phyloP scores from a whole-genome alignment of 1,140 invertebrate species.

The Drosophila sechellia region DNA sequence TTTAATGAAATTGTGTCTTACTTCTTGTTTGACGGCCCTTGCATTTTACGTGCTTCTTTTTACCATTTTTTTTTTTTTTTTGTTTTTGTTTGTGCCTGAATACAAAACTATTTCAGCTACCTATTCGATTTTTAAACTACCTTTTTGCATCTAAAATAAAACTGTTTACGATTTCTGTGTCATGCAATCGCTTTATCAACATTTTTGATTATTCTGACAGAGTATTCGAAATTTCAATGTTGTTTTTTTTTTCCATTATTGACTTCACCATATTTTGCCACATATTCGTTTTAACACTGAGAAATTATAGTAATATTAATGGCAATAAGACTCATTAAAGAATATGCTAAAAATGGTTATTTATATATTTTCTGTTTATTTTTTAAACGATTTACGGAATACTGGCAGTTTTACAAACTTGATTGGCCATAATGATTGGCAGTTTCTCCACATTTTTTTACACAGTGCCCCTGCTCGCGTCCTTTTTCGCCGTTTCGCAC shows the following conservation, averaged over 20 bases:
- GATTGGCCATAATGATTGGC: background rate
- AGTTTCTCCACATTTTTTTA: background rate
- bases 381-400: background rate
- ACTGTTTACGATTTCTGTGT: slow-evolving; percentile 7
- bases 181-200: slow-evolving; percentile 11
- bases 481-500: slow-evolving; percentile 22
- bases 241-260: background rate
- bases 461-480: slow-evolving; percentile 6
- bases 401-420: background rate
- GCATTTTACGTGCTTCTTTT: background rate
- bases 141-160: background rate
- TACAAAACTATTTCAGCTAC: background rate
- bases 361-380: background rate
- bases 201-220: slow-evolving; percentile 33
- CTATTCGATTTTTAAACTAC: background rate
- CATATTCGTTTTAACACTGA: slow-evolving; percentile 9
- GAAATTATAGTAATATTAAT: background rate
- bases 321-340: too few species aligned
- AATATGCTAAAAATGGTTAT: too few species aligned
- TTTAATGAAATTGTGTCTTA: slow-evolving; percentile 18
- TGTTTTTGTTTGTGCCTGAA: background rate
- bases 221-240: slow-evolving; percentile 11
- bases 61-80: background rate
- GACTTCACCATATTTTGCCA: slow-evolving; percentile 12
- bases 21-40: slow-evolving; percentile 1